phyloP scores from a whole-genome alignment of 2,888 invertebrate species.

The Halocaridina rubra region DNA sequence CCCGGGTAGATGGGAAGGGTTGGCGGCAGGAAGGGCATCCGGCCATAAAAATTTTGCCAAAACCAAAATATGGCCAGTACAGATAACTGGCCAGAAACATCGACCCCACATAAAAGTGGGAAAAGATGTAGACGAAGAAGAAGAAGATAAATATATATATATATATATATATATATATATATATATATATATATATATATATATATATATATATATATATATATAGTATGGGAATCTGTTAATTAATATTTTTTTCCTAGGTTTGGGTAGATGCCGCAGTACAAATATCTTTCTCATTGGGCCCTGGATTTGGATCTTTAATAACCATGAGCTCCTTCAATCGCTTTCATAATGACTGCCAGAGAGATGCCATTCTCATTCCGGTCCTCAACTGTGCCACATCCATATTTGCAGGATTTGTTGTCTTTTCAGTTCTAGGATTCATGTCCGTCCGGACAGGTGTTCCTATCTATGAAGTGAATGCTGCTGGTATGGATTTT shows the following conservation, averaged over 20 bases:
- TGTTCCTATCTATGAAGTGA: conserved; percentile 80
- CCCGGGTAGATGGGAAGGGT: no score
- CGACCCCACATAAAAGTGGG: no score
- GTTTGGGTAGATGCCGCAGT: conserved; percentile 93
- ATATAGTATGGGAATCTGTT: background rate
- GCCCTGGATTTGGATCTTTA: conserved; percentile 87
- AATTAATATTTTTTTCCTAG: conserved; percentile 69
- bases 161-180: background rate
- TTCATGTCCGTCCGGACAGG: conserved; percentile 80
- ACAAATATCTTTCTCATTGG: conserved; percentile 92
- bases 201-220: no score
- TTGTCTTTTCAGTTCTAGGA: conserved; percentile 83
- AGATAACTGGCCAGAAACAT: no score
- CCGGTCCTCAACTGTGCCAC: conserved; percentile 80
- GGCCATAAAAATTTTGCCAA: no score
- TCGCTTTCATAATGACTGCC: conserved; percentile 78
- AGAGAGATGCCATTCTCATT: conserved; percentile 78
- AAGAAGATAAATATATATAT: no score
- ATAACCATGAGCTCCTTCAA: conserved; percentile 88
- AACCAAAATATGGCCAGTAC: no score
- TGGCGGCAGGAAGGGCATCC: no score
- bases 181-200: background rate
- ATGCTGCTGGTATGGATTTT: conserved; percentile 73
- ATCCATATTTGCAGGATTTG: conserved; percentile 83
- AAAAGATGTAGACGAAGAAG: no score